Conservation (phyloP, 2,888 invertebrate species). For the Timandra comae region DNA sequence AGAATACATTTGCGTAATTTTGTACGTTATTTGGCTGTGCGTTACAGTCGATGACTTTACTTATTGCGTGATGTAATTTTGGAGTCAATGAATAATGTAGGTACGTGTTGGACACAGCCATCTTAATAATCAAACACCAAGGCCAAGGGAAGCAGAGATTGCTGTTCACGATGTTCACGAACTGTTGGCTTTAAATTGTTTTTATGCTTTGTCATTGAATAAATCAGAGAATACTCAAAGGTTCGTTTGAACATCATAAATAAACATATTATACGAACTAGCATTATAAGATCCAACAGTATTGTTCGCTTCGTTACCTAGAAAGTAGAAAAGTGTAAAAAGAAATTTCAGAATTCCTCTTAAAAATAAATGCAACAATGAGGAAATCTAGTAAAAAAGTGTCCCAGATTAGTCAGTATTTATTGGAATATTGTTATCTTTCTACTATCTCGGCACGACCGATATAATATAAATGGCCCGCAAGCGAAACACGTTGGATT, state of each 20-base stretch:
- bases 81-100: slow-evolving; percentile 28
- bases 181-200: slow-evolving; percentile 18
- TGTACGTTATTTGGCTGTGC: slow-evolving; percentile 2
- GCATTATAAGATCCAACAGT: no score
- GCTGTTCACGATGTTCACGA: slow-evolving; percentile 17
- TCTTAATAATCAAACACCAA: slow-evolving; percentile 40
- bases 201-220: no score
- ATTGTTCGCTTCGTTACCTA: no score
- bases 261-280: no score
- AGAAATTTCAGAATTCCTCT: no score
- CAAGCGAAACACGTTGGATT: slow-evolving; percentile 18
- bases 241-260: no score
- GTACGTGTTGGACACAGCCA: slow-evolving; percentile 25
- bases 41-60: slow-evolving; percentile 35
- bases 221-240: no score
- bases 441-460: no score
- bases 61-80: slow-evolving; percentile 41
- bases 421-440: background rate
- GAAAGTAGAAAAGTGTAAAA: no score
- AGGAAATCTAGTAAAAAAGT: slow-evolving; percentile 9
- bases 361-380: no score
- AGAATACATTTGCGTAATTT: background rate
- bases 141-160: slow-evolving; percentile 34
- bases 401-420: slow-evolving; percentile 1
- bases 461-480: no score